A percentile compares a stretch with the other conserved stretches of the same genome.
These are phyloP conservation scores for Saxicola maurus DNA, from an alignment of 2,797 vertebrate species.

Conservation along the genomic window DNA sequence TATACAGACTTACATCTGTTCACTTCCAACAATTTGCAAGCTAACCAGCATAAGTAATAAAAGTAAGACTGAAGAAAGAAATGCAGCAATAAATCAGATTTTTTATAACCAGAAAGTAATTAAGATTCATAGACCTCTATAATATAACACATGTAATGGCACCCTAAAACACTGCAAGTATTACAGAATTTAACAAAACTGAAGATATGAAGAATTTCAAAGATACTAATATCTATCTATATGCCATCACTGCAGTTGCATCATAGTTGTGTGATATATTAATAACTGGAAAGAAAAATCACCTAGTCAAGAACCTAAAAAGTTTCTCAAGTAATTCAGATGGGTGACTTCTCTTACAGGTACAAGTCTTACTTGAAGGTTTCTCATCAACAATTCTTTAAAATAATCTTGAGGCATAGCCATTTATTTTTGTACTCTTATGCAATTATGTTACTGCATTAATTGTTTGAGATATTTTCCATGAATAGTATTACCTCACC, in stretches of 20 bases:
- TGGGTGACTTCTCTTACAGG: neutral
- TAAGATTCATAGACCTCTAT: neutral
- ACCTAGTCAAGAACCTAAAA: neutral
- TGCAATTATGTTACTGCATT: neutral
- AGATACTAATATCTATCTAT: neutral
- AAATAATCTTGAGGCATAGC: neutral
- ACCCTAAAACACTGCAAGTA: neutral
- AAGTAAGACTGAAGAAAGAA: neutral
- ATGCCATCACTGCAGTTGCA: neutral
- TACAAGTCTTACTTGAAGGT: neutral
- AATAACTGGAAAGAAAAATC: neutral
- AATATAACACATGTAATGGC: neutral
- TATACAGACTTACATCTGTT: neutral
- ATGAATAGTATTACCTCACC: neutral
- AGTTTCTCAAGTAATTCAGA: neutral
- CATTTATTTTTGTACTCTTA: neutral
- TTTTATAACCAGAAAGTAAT: neutral
- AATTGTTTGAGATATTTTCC: neutral
- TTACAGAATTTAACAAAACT: neutral
- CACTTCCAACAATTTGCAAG: neutral
- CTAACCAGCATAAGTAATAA: neutral
- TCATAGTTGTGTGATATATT: neutral
- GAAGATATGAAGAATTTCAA: neutral
- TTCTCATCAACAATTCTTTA: neutral
- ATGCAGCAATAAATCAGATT: neutral